Percentiles rank a stretch among this genome's conserved stretches.
phyloP scores from a whole-genome alignment of 1,140 invertebrate species.

The Bathynomus jamesi region DNA sequence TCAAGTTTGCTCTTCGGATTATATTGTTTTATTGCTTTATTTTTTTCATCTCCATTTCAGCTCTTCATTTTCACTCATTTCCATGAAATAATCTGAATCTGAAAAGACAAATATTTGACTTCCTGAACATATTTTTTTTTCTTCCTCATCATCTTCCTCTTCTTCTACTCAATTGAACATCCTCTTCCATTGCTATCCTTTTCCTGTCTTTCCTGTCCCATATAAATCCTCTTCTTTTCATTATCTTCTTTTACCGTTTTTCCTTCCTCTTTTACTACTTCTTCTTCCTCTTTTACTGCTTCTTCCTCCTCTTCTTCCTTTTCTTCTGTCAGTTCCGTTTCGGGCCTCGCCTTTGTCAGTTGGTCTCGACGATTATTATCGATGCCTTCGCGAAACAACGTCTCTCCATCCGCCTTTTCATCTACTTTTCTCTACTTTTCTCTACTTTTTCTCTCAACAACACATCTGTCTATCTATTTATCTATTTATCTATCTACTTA shows the following conservation, averaged over 20 bases:
- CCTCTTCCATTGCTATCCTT: background rate
- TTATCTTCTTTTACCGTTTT: background rate
- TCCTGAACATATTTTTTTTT: background rate
- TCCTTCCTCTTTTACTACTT: background rate
- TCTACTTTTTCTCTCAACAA: background rate
- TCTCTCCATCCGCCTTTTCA: too few relatives aligned
- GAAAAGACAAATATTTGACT: too few relatives aligned
- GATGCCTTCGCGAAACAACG: too few relatives aligned
- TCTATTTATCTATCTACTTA: background rate
- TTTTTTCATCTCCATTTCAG: too few relatives aligned
- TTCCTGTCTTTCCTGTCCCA: background rate
- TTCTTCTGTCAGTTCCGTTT: too few relatives aligned
- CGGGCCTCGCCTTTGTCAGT: too few relatives aligned
- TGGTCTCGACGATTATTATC: too few relatives aligned
- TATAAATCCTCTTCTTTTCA: background rate
- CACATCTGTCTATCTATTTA: too few relatives aligned
- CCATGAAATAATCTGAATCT: too few relatives aligned
- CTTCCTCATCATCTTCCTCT: background rate
- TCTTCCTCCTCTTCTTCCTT: background rate
- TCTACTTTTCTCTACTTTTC: background rate
- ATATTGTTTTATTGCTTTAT: too few relatives aligned
- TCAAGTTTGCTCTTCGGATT: too few relatives aligned
- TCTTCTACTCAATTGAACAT: background rate
- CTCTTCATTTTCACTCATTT: too few relatives aligned
- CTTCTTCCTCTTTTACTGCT: background rate